Evolutionary conservation across 2,113 vertebrate species (phyloP).

Genomic region (Meriones unguiculatus): DNA sequence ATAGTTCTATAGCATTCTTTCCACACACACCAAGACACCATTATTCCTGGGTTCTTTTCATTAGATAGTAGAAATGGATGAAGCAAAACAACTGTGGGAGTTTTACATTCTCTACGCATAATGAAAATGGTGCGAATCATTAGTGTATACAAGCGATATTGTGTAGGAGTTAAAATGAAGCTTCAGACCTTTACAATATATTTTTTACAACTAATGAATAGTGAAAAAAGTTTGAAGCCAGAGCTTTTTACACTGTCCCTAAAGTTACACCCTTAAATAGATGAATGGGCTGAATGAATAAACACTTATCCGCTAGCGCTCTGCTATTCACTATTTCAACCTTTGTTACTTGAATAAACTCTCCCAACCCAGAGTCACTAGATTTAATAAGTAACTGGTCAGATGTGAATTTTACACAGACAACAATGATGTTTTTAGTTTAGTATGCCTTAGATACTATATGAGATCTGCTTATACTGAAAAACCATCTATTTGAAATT

Average conservation of each 20-base stretch:
- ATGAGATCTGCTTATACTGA: not conserved
- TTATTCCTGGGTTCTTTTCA: not conserved
- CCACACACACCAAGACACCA: not conserved
- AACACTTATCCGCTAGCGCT: not conserved
- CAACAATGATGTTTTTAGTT: not conserved
- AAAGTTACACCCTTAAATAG: constrained; percentile 16
- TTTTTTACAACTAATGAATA: constrained; percentile 6
- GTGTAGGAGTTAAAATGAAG: not conserved
- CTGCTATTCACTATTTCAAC: not conserved
- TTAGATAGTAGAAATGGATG: not conserved
- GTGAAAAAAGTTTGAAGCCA: constrained; percentile 30
- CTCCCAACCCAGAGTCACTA: not conserved
- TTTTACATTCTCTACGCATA: not conserved
- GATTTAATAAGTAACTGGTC: constrained; percentile 11
- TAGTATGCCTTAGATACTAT: not conserved
- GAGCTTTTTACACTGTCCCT: not conserved
- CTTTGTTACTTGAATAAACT: constrained; percentile 7
- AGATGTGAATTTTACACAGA: constrained; percentile 42
- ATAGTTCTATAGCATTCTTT: not conserved
- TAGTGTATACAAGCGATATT: not conserved
- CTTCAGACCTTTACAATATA: not conserved
- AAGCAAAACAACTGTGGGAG: not conserved
- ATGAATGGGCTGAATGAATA: constrained; percentile 10
- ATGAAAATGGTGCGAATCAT: not conserved
- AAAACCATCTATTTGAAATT: constrained; percentile 59